Evolutionary conservation across 2,888 invertebrate species (phyloP).

Genomic region (Ditylenchus weischeri): DNA sequence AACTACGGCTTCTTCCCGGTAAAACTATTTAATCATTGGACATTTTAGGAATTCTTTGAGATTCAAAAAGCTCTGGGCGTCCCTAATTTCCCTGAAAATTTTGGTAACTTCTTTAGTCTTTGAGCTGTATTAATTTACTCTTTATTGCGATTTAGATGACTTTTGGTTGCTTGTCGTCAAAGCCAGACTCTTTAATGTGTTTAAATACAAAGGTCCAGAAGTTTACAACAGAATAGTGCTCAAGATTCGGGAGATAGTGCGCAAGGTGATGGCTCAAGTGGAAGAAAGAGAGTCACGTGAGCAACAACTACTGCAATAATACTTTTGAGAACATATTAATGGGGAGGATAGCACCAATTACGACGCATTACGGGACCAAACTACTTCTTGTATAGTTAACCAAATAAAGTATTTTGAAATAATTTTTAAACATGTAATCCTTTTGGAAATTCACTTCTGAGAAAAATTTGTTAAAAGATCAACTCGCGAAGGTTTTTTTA

Average conservation of each 20-base stretch:
- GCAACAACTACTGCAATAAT: no score
- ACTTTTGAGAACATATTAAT: no score
- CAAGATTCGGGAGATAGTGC: constrained; percentile 22
- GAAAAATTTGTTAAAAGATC: no score
- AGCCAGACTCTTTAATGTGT: constrained; percentile 23
- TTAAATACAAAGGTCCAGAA: constrained; percentile 22
- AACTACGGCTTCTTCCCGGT: no score
- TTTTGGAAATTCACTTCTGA: no score
- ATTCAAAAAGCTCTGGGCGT: constrained; percentile 21
- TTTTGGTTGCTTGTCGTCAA: constrained; percentile 28
- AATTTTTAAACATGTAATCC: no score
- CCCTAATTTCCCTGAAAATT: constrained; percentile 26
- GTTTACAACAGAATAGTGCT: constrained; percentile 28
- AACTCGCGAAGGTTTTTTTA: no score
- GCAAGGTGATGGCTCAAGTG: constrained; percentile 5
- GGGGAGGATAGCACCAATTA: no score
- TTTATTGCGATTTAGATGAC: constrained; percentile 11
- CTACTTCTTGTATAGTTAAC: no score
- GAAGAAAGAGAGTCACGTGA: neutral
- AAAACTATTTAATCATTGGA: no score
- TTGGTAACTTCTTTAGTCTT: constrained; percentile 11
- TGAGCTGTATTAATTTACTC: neutral
- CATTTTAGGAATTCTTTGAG: constrained; percentile 23
- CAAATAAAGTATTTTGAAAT: no score
- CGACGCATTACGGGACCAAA: no score